Base-by-base conservation (phyloP, 2,888 invertebrate species). In the Mimumesa dahlbomi region DNA sequence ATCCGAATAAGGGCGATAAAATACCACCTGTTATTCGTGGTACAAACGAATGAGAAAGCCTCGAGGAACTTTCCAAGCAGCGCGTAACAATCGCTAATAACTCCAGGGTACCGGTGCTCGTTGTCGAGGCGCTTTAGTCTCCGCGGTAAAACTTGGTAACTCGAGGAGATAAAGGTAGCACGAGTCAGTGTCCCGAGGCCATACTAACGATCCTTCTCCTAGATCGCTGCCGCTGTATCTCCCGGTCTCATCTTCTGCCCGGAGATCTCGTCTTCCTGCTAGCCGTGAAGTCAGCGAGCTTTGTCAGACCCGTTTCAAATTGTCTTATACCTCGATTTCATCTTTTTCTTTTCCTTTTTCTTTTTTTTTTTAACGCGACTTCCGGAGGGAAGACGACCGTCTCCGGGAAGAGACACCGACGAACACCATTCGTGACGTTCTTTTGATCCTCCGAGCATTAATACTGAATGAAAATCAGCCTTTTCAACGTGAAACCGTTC, bases 121-220 rank as follows among this genome's bases (percentile, higher is more conserved):
- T 76, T 81, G 82, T 83, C 76, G 65, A 73, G 73, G 61, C 64
- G 77, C 73, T 77, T 83, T 79, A 79, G 75, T 75, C 76, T 73
- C 63, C 67, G 59, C 67, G 77, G 73, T 81, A 79, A 81, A 82
- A 84, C 75, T 85, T 79, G 78, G 77, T 78, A 82, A 84, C 79
- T 84, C 73, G 75, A 75, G 71, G 76, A 84, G 84, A 84, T 84
- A 84, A 84, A 84, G 80, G 66, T 69, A 72, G 64, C 57, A 13
- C 63, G 64, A 65, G 66, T 75, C 72, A 49, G 65, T 73, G 64
- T 73, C 73, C 74, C 58, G 71, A 73, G 73, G 77, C 74, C 49
- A 72, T 67, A 57, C 71, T 58, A 75, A 77, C 74, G 75, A 81
- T 79, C 75, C 73, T 62, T 42, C 45, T 58, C 57, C 59, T 74